phyloP scores from a whole-genome alignment of 2,888 invertebrate genomes.

The Seira musarum region DNA sequence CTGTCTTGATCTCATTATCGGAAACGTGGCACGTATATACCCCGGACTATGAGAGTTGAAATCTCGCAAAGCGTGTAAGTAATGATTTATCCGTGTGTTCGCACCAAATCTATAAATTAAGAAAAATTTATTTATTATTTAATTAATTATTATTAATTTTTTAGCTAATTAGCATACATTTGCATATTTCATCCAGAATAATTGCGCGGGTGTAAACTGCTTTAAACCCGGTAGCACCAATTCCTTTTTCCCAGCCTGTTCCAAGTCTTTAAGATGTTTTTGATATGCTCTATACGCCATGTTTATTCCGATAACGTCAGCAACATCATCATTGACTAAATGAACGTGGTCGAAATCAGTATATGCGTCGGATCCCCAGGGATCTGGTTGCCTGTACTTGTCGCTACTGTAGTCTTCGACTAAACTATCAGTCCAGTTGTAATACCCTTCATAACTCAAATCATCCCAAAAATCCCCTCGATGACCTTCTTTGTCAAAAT shows the following conservation, averaged over 20 bases:
- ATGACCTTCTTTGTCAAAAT: constrained; percentile 43
- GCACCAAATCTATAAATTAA: constrained; percentile 50
- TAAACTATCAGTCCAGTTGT: constrained; percentile 46
- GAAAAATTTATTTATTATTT: background rate
- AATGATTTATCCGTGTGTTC: constrained; percentile 52
- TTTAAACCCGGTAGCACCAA: constrained; percentile 45
- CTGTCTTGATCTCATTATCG: constrained; percentile 39
- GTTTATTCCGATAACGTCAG: constrained; percentile 43
- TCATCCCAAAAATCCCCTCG: constrained; percentile 56
- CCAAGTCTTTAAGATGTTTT: constrained; percentile 39
- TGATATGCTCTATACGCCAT: constrained; percentile 50
- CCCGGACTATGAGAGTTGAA: constrained; percentile 49
- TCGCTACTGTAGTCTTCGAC: constrained; percentile 30
- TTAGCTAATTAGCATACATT: constrained; percentile 28
- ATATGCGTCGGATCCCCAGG: constrained; percentile 38
- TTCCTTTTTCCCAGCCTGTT: constrained; percentile 40
- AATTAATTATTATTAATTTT: background rate
- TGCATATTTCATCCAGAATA: constrained; percentile 56
- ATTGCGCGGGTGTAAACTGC: constrained; percentile 33
- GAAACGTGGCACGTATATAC: constrained; percentile 37
- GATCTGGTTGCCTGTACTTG: constrained; percentile 27
- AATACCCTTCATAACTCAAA: constrained; percentile 46
- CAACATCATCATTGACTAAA: constrained; percentile 46
- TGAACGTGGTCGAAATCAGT: constrained; percentile 41
- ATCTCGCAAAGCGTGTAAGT: constrained; percentile 42